Evolutionary conservation across 1,140 invertebrate species (phyloP).

Genomic region (Nautilus pompilius): DNA sequence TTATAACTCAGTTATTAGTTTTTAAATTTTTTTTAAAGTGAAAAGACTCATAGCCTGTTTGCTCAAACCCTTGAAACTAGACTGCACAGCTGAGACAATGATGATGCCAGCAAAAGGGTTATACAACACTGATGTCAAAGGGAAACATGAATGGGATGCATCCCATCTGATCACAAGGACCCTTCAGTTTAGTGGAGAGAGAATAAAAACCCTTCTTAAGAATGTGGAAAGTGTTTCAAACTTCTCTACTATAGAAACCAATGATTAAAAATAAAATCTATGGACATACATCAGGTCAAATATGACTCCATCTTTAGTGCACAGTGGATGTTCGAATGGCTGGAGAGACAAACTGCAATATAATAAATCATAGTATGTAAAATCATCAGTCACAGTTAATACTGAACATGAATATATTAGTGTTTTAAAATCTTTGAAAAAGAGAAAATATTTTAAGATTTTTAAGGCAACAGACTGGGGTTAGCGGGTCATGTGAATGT

Average conservation of each 20-base stretch:
- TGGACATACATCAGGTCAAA: slow-evolving; percentile 70
- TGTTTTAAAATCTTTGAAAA: not conserved
- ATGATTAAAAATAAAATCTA: slow-evolving; percentile 68
- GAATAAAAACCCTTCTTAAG: too few species aligned
- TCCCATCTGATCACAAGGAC: too few species aligned
- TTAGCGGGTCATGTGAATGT: not conserved
- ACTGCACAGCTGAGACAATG: too few species aligned
- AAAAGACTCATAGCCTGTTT: too few species aligned
- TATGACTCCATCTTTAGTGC: slow-evolving; percentile 58
- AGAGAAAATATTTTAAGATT: not conserved
- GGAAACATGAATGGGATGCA: too few species aligned
- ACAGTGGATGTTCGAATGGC: slow-evolving; percentile 90
- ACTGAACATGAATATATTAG: not conserved
- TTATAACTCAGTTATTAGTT: too few species aligned
- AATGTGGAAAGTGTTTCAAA: too few species aligned
- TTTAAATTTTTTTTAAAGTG: too few species aligned
- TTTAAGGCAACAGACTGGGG: not conserved
- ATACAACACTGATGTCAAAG: too few species aligned
- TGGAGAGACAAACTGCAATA: slow-evolving; percentile 74
- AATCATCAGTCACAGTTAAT: slow-evolving; percentile 3
- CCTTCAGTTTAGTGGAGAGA: too few species aligned
- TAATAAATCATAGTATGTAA: slow-evolving; percentile 5
- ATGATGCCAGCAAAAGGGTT: too few species aligned
- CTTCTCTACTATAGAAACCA: not conserved
- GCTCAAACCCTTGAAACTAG: too few species aligned